Base-by-base conservation (phyloP, 2,113 vertebrate genomes). In the Chamaea fasciata region DNA sequence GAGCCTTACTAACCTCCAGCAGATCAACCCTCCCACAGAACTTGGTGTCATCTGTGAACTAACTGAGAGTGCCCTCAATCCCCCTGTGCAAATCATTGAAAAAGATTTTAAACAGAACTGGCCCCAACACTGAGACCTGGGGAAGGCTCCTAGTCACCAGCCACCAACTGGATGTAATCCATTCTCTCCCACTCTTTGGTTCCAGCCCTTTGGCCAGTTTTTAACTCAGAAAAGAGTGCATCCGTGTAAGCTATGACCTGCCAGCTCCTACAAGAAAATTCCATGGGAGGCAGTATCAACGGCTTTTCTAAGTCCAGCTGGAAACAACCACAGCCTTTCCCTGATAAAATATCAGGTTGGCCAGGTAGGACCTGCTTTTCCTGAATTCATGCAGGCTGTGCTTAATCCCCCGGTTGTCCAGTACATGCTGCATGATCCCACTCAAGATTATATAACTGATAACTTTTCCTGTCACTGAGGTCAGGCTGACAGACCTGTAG, bases 351-450 rank as follows among this genome's bases (percentile, higher is more conserved):
- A 82, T n/a, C 33, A 67, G 15, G 15, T 5, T 67, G 44, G 33
- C 37, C 19, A 46, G 57, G 33, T 16, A 53, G 28, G 52, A 46
- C 37, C 10, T 46, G 26, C 10, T 19, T 57, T 42, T 88, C 35
- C 12, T 30, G 15, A 80, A 57, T 4, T 14, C 42, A 37, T 15
- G 37, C 59, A 65, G 31, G 14, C 21, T 73, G 50, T 41, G 35
- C 35, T 26, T 7, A 35, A 4, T 57, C 5, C 15, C 14, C 50
- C 0, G 0, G 5, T 6, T 59, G 37, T 65, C 31, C 33, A 23
- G 31, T 37, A 28, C 5, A 3, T 52, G 52, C 13, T 74, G 19
- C 52, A 52, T 33, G 23, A 39, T 52, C 27, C 1, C 31, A 56
- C 35, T 21, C 23, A 28, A 26, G 15, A 30, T 39, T 6, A 52